phyloP scores from a whole-genome alignment of 2,888 invertebrate genomes.

The Xestia rhomboidea region DNA sequence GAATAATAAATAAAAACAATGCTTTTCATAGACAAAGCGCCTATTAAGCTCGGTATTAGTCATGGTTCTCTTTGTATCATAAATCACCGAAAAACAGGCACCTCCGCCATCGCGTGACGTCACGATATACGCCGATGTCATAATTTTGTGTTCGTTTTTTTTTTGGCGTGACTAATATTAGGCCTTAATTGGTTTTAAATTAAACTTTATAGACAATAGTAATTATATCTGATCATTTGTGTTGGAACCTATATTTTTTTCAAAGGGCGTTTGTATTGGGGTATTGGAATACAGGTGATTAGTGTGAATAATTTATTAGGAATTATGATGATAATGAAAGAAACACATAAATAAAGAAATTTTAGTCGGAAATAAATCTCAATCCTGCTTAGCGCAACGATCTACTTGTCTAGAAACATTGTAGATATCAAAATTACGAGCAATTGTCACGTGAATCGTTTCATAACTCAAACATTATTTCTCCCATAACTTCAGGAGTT shows the following conservation, averaged over 20 bases:
- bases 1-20: conserved; percentile 71
- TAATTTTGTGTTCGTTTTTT: conserved; percentile 86
- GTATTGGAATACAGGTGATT: conserved; percentile 24
- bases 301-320: neutral
- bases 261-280: conserved; percentile 9
- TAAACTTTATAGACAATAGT: conserved; percentile 64
- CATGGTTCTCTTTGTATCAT: conserved; percentile 83
- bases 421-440: conserved; percentile 49
- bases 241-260: conserved; percentile 28
- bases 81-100: conserved; percentile 89
- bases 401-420: conserved; percentile 31
- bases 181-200: conserved; percentile 77
- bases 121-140: conserved; percentile 85
- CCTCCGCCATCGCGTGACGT: conserved; percentile 75
- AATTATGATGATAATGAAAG: neutral
- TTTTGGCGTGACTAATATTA: conserved; percentile 83
- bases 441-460: conserved; percentile 52
- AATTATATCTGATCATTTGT: conserved; percentile 40
- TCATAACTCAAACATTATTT: conserved; percentile 46
- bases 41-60: conserved; percentile 82
- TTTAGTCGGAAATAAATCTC: neutral
- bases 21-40: conserved; percentile 75
- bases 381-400: neutral
- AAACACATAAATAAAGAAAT: neutral
- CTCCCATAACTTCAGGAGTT: conserved; percentile 53